Percentiles rank a stretch among this genome's conserved stretches.
phyloP scores from a whole-genome alignment of 1,140 invertebrate genomes.

The Bombus turneri region DNA sequence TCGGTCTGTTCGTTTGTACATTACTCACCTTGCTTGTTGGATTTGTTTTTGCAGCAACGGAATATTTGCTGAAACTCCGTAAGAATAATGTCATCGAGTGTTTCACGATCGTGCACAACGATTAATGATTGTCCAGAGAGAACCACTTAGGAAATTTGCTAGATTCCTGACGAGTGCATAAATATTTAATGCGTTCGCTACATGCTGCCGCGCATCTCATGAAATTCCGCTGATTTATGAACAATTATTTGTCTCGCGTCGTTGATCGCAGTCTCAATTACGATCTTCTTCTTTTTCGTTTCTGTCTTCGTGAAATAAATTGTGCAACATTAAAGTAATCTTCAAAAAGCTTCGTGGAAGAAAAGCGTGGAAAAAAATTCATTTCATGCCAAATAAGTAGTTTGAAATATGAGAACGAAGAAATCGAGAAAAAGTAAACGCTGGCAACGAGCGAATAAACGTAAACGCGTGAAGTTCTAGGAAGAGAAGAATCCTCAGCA shows the following conservation, averaged over 20 bases:
- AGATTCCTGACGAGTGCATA: constrained; percentile 42
- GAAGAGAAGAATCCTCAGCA: not conserved
- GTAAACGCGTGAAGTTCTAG: not conserved
- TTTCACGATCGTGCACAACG: constrained; percentile 18
- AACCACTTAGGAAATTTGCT: constrained; percentile 35
- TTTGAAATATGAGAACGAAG: not conserved
- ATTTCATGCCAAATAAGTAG: not conserved
- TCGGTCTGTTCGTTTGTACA: constrained; percentile 24
- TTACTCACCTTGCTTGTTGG: constrained; percentile 29
- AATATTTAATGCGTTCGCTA: constrained; percentile 44
- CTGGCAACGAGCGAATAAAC: not conserved
- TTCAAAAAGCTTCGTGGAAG: not conserved
- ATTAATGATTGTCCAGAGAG: constrained; percentile 29
- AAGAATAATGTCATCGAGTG: constrained; percentile 43
- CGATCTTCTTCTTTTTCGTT: not conserved
- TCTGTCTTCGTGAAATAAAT: not conserved
- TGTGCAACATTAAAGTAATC: not conserved
- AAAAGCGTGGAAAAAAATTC: not conserved
- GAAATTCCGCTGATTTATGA: constrained; percentile 46
- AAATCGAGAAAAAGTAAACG: not conserved
- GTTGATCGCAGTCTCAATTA: constrained; percentile 24
- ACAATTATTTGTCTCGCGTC: constrained; percentile 36
- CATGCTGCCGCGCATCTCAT: constrained; percentile 1
- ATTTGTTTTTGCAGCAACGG: not conserved
- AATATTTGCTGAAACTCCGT: constrained; percentile 26